Evolutionary conservation across 37 sponge, comb jelly and placozoan species (phyloP), one percentile per base, ranked within the genome.

Genomic region (Ianthella basta): DNA sequence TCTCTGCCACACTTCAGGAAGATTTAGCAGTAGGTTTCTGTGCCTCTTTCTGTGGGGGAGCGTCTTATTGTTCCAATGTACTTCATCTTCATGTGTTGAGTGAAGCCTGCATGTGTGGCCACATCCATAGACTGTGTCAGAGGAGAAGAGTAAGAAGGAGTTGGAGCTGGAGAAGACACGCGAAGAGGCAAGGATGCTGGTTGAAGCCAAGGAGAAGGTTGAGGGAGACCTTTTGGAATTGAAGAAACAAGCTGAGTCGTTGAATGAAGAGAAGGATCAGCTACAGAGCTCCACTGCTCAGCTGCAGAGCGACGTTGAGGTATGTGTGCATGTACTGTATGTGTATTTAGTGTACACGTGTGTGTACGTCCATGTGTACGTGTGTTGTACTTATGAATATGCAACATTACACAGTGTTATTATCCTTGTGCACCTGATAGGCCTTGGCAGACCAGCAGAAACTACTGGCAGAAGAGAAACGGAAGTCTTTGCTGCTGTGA

Each of bases 191-290:
- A 24, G 86, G 91, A 56, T 72, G 23, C 35, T 94, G 20, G 57
- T 86, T 0, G 82, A 88, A 37, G 94, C 88, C 78, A 91, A 92
- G 63, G 88, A 94, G 55, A 81, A 83, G 78, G 84, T 90, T 19
- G 73, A 78, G 23, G 86, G 83, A 18, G 90, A 89, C 56, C 87
- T 95, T 79, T 89, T 89, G 37, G 94, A 98, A 50, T 78, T 86
- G 30, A 93, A 93, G 68, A 85, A 64, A 50, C 80, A 93, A 41
- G 90, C 98, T 37, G 89, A 88, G 60, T 80, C 91, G 44, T 87
- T 98, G 34, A 88, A 90, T 81, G 98, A 95, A 39, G 98, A 98
- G 83, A 95, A 94, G 88, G 85, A 87, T 37, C 41, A 55, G 70
- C 87, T 98, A 56, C 87, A 88, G 69, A 80, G 87, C 66, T 65